Percentiles rank a stretch among this genome's conserved stretches.
Conservation (phyloP, 2,797 vertebrate genomes). For the Notoglanidium macrostoma region DNA sequence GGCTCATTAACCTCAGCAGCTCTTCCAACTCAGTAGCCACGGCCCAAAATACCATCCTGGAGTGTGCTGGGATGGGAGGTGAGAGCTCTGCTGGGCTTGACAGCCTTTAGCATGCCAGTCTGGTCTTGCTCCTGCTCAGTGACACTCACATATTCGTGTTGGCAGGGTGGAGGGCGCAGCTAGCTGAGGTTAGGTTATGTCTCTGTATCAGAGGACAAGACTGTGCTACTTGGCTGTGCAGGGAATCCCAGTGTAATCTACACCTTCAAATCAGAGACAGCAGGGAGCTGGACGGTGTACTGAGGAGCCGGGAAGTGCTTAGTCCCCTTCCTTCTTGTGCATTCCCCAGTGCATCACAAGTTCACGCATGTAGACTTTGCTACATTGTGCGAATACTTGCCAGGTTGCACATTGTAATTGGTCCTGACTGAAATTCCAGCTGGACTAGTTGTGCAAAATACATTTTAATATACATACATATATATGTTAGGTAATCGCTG, state of each 20-base stretch:
- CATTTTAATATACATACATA: neutral
- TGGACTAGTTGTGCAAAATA: neutral
- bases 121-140: slow-evolving; percentile 50
- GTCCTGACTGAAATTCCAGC: slow-evolving; percentile 4
- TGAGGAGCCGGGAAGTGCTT: slow-evolving; percentile 44
- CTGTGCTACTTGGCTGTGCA: slow-evolving; percentile 57
- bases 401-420: neutral
- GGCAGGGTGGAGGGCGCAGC: slow-evolving; percentile 13
- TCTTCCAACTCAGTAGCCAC: slow-evolving; percentile 52
- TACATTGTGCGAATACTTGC: slow-evolving; percentile 13
- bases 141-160: slow-evolving; percentile 22
- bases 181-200: slow-evolving; percentile 42
- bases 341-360: slow-evolving; percentile 1
- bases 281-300: slow-evolving; percentile 46
- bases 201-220: slow-evolving; percentile 41
- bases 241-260: slow-evolving; percentile 72
- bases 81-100: slow-evolving; percentile 33
- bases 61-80: slow-evolving; percentile 30
- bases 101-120: slow-evolving; percentile 50
- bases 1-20: slow-evolving; percentile 66
- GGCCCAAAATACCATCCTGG: slow-evolving; percentile 49
- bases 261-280: slow-evolving; percentile 54
- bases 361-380: slow-evolving; percentile 26
- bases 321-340: slow-evolving; percentile 25
- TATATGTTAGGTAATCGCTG: neutral